A percentile compares a stretch with the other conserved stretches of the same genome.
phyloP scores from a whole-genome alignment of 2,888 invertebrate genomes.

The Euzetes globulus region DNA sequence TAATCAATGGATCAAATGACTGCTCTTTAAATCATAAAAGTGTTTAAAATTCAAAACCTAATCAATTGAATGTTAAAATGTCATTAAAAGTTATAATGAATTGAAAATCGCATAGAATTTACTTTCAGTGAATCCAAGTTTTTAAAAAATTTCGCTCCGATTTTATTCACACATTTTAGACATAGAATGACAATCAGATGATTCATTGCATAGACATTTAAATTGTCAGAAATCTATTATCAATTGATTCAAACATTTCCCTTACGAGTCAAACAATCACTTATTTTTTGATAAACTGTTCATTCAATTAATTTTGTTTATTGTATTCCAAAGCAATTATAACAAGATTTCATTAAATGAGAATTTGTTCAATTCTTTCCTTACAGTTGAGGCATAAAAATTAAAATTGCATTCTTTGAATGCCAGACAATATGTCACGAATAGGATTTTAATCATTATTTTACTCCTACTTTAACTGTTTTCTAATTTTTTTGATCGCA shows the following conservation, averaged over 20 bases:
- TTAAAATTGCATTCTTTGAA: not conserved
- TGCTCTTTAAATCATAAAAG: too few species aligned
- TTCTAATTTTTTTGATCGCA: too few species aligned
- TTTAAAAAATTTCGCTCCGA: not conserved
- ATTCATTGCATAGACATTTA: not conserved
- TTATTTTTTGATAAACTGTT: not conserved
- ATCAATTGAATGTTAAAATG: too few species aligned
- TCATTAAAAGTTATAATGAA: too few species aligned
- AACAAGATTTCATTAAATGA: not conserved
- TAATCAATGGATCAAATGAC: too few species aligned
- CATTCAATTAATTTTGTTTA: slow-evolving; percentile 5
- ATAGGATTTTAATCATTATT: not conserved
- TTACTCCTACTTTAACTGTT: too few species aligned
- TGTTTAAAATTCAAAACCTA: too few species aligned
- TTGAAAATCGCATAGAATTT: not conserved
- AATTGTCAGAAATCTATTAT: not conserved
- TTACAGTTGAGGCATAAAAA: not conserved
- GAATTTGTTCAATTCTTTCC: not conserved
- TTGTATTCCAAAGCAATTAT: slow-evolving; percentile 8
- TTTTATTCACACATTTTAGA: not conserved
- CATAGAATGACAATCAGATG: slow-evolving; percentile 7
- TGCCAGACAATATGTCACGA: not conserved
- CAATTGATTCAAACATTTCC: not conserved
- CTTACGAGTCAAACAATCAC: not conserved
- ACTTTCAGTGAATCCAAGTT: not conserved